phyloP scores from a whole-genome alignment of 2,888 invertebrate species.

The Bursaphelenchus okinawaensis region DNA sequence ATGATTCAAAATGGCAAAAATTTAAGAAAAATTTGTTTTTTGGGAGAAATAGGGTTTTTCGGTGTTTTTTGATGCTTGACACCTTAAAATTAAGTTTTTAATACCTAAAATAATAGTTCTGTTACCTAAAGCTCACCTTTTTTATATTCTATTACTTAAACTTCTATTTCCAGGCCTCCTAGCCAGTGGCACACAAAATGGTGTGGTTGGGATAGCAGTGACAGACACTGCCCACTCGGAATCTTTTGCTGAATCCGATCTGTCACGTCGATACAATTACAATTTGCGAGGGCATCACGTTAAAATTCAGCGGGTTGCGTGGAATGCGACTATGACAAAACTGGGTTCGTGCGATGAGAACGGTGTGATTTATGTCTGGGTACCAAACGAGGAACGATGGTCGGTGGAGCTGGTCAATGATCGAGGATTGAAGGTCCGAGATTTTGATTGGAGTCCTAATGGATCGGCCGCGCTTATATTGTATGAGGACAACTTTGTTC shows the following conservation, averaged over 20 bases:
- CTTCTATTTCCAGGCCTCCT: slow-evolving; percentile 22
- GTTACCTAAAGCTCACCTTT: too few species aligned
- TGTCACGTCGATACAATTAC: slow-evolving; percentile 67
- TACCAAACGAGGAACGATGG: slow-evolving; percentile 97
- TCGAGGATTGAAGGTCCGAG: slow-evolving; percentile 72
- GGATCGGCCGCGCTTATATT: slow-evolving; percentile 96
- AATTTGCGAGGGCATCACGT: slow-evolving; percentile 85
- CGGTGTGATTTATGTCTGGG: slow-evolving; percentile 96
- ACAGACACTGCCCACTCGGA: slow-evolving; percentile 34
- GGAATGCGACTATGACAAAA: slow-evolving; percentile 31
- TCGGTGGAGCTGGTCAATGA: slow-evolving; percentile 98
- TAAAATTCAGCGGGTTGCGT: slow-evolving; percentile 16
- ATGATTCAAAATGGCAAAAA: too few species aligned
- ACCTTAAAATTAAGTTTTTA: too few species aligned
- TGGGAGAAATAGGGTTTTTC: too few species aligned
- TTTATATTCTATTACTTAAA: not conserved
- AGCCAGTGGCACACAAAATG: slow-evolving; percentile 46
- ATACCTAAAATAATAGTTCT: too few species aligned
- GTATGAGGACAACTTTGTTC: slow-evolving; percentile 93
- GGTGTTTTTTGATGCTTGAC: too few species aligned
- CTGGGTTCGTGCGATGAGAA: slow-evolving; percentile 84
- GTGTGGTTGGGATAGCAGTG: slow-evolving; percentile 53
- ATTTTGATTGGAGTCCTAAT: slow-evolving; percentile 97
- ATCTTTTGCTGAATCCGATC: not conserved
- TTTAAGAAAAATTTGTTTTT: too few species aligned